phyloP scores from a whole-genome alignment of 1,140 invertebrate genomes.

The Acromyrmex heyeri region DNA sequence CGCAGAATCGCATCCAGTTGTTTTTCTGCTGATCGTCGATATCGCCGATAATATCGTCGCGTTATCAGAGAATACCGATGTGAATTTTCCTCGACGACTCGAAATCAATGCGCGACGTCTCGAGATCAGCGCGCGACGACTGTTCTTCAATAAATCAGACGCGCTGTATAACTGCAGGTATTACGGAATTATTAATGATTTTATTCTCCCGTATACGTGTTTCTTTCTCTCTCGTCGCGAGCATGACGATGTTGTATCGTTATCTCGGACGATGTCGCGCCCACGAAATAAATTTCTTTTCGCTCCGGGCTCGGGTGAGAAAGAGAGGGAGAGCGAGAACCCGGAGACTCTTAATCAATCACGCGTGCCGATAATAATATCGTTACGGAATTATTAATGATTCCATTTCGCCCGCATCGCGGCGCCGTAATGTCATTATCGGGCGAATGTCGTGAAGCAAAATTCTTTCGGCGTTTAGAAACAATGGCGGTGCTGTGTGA shows the following conservation, averaged over 20 bases:
- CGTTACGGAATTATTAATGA: slow-evolving; percentile 58
- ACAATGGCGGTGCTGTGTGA: slow-evolving; percentile 34
- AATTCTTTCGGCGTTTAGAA: slow-evolving; percentile 45
- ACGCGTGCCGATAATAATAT: slow-evolving; percentile 58
- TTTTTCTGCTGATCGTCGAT: slow-evolving; percentile 10
- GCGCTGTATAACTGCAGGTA: not conserved
- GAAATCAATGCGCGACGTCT: slow-evolving; percentile 34
- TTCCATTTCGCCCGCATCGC: slow-evolving; percentile 36
- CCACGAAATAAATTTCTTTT: slow-evolving; percentile 58
- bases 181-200: slow-evolving; percentile 61
- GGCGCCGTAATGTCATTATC: slow-evolving; percentile 47
- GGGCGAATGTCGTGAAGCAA: slow-evolving; percentile 27
- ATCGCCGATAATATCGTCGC: slow-evolving; percentile 21
- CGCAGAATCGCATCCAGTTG: slow-evolving; percentile 4
- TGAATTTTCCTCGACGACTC: slow-evolving; percentile 28
- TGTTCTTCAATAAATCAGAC: slow-evolving; percentile 42
- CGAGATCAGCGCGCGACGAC: slow-evolving; percentile 30
- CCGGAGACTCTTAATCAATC: slow-evolving; percentile 41
- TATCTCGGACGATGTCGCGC: slow-evolving; percentile 25
- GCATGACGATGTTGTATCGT: slow-evolving; percentile 47
- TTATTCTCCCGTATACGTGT: not conserved
- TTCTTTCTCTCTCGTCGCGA: slow-evolving; percentile 11
- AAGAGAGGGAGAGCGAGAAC: slow-evolving; percentile 13
- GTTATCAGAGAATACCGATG: slow-evolving; percentile 11
- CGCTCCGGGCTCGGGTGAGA: not conserved